Conservation (phyloP, 2,888 invertebrate genomes). For the Criorhina ranunculi region DNA sequence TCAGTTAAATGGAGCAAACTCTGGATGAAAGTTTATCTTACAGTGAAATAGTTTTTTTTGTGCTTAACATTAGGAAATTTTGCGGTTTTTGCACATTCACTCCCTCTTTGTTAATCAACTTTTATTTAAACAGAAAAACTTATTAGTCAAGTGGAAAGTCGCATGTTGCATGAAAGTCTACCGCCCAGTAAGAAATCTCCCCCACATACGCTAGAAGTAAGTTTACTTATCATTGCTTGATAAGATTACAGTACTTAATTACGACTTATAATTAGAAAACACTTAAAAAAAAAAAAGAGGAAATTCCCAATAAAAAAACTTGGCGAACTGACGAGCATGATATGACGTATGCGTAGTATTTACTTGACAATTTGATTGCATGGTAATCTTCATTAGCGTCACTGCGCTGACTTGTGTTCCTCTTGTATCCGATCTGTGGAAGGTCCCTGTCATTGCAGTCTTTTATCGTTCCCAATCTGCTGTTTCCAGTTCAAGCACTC, state of each 20-base stretch:
- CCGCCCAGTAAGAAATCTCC: background rate
- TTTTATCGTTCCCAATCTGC: no score
- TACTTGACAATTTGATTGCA: no score
- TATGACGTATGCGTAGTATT: no score
- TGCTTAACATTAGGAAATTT: background rate
- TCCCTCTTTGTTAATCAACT: background rate
- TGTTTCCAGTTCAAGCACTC: no score
- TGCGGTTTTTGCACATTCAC: background rate
- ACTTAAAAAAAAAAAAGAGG: background rate
- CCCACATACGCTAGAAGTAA: background rate
- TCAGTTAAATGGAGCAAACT: no score
- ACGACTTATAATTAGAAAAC: background rate
- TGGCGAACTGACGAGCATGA: background rate
- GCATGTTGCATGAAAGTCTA: background rate
- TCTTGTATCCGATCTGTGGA: no score
- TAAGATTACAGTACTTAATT: constrained; percentile 15
- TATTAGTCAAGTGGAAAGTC: background rate
- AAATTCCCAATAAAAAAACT: background rate
- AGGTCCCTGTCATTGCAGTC: no score
- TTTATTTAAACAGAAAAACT: background rate
- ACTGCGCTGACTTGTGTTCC: no score
- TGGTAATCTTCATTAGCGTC: no score
- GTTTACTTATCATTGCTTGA: background rate
- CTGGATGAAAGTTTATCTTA: no score
- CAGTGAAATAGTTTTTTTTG: no score